A percentile compares a stretch with the other conserved stretches of the same genome.
These are phyloP conservation scores for Semicossyphus pulcher DNA, from an alignment of 2,113 vertebrate genomes.

Conservation along the genomic window DNA sequence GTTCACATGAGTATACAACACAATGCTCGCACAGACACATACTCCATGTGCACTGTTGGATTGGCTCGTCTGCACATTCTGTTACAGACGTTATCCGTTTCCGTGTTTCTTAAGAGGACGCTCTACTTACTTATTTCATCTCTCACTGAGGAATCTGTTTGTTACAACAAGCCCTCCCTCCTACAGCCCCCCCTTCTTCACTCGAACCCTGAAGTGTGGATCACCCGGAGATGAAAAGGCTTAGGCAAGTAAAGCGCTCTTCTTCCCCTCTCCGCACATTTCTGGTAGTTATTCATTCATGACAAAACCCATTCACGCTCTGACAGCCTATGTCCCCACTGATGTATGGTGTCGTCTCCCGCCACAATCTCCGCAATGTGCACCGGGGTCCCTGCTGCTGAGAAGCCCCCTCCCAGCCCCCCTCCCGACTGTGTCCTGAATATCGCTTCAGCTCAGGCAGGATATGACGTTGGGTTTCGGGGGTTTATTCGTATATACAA, in stretches of 20 bases:
- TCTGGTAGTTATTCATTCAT: constrained; percentile 85
- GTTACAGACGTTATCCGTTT: constrained; percentile 24
- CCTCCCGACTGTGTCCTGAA: constrained; percentile 22
- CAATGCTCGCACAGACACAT: constrained; percentile 29
- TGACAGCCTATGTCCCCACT: constrained; percentile 79
- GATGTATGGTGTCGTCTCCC: constrained; percentile 82
- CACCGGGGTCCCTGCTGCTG: constrained; percentile 39
- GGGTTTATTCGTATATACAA: constrained; percentile 66
- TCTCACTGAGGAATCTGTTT: constrained; percentile 68
- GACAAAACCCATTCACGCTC: constrained; percentile 85
- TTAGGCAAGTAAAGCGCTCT: constrained; percentile 76
- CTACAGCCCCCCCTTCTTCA: not conserved
- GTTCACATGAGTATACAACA: constrained; percentile 53
- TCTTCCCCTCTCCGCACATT: constrained; percentile 73
- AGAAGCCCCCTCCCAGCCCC: constrained; percentile 5
- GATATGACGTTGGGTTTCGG: constrained; percentile 61
- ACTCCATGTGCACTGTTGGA: constrained; percentile 25
- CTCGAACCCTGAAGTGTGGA: constrained; percentile 73
- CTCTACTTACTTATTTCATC: constrained; percentile 43
- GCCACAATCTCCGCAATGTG: constrained; percentile 58
- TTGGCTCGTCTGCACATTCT: constrained; percentile 39
- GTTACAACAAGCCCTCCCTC: constrained; percentile 56
- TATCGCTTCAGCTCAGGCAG: constrained; percentile 58
- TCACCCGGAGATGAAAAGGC: constrained; percentile 82
- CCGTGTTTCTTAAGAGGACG: constrained; percentile 33